phyloP scores from a whole-genome alignment of 92 coral and sea anemone genomes.

The Porites cylindrica region DNA sequence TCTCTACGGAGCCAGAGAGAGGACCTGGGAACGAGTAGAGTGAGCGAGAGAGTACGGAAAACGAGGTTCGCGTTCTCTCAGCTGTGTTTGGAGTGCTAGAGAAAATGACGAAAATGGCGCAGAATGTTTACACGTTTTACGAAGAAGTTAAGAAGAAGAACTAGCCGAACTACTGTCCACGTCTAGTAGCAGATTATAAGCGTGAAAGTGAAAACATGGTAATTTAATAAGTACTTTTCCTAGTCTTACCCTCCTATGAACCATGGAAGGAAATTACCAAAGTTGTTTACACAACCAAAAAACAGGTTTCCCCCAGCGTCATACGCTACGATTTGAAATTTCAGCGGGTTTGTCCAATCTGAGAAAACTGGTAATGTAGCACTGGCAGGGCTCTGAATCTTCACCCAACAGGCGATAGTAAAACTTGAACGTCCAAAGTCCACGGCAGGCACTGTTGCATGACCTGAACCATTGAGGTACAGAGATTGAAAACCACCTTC shows the following conservation, averaged over 20 bases:
- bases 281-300: background rate
- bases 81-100: no score
- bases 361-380: background rate
- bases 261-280: background rate
- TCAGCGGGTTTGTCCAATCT: background rate
- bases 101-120: no score
- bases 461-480: slow-evolving; percentile 13
- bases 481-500: background rate
- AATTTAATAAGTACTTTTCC: no score
- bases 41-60: no score
- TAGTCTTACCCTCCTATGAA: background rate
- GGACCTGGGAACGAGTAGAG: no score
- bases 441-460: slow-evolving; percentile 23
- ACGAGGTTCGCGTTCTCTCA: no score
- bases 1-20: no score
- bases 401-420: slow-evolving; percentile 28
- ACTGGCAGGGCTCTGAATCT: background rate
- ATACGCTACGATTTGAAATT: background rate
- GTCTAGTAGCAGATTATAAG: no score
- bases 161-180: no score
- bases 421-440: slow-evolving; percentile 1
- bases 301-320: background rate
- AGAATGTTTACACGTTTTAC: no score
- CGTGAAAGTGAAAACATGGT: no score
- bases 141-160: no score